phyloP scores from a whole-genome alignment of 2,797 vertebrate genomes.

The Jordanella pulchra region DNA sequence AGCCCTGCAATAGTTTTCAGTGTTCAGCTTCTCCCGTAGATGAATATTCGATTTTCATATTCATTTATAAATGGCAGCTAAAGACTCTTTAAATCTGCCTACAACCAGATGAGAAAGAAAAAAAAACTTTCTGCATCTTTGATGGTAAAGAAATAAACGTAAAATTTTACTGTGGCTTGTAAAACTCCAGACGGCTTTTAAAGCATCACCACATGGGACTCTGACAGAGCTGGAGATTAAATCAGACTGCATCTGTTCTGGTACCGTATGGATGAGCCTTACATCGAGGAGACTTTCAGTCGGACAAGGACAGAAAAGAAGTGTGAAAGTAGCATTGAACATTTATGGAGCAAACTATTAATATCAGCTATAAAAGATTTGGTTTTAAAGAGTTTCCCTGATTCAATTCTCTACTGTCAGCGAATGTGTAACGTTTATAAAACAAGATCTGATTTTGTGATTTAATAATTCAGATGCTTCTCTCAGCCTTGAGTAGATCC shows the following conservation, averaged over 20 bases:
- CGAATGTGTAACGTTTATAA: too few relatives aligned
- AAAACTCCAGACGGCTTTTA: conserved; percentile 56
- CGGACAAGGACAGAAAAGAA: background rate
- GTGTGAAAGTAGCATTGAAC: too few relatives aligned
- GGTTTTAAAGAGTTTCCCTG: too few relatives aligned
- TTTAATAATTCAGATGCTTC: too few relatives aligned
- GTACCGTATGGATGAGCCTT: too few relatives aligned
- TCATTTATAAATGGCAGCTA: background rate
- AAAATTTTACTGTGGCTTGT: conserved; percentile 42
- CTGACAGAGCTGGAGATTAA: conserved; percentile 11
- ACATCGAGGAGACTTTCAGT: background rate
- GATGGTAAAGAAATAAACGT: conserved; percentile 20
- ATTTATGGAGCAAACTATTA: too few relatives aligned
- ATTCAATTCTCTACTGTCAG: too few relatives aligned
- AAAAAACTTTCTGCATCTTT: background rate
- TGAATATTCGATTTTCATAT: background rate
- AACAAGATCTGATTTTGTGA: too few relatives aligned
- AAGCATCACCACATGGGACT: conserved; percentile 26
- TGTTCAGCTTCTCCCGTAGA: background rate
- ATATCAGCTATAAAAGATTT: too few relatives aligned
- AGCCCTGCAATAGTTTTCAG: background rate
- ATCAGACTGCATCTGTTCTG: conserved; percentile 14
- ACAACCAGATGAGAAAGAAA: conserved; percentile 16
- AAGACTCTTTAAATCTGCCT: conserved; percentile 8
- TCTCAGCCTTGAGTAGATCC: too few relatives aligned